Percentiles rank a stretch among this genome's conserved stretches.
phyloP scores from a whole-genome alignment of 2,113 vertebrate species.

The Hiodon tergisus region DNA sequence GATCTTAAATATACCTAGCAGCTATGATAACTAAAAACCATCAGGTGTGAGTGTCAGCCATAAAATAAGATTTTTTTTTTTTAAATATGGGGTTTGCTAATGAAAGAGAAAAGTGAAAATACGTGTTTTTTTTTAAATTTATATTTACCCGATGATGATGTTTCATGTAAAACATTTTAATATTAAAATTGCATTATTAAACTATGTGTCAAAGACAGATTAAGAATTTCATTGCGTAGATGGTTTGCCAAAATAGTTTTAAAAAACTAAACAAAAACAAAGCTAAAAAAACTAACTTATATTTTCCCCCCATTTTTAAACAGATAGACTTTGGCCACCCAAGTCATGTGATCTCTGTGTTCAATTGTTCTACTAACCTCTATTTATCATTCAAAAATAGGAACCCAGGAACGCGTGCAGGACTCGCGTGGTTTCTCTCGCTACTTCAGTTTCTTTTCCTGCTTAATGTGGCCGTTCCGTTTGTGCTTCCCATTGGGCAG shows the following conservation, averaged over 20 bases:
- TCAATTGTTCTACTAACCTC: not conserved
- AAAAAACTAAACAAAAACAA: not conserved
- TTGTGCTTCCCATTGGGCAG: slow-evolving; percentile 86
- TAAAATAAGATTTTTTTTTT: not conserved
- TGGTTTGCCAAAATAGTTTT: slow-evolving; percentile 18
- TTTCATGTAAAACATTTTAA: slow-evolving; percentile 22
- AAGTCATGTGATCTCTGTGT: not conserved
- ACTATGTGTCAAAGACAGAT: slow-evolving; percentile 20
- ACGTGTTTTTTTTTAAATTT: slow-evolving; percentile 17
- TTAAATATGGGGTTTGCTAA: not conserved
- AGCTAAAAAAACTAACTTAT: not conserved
- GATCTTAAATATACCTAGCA: not conserved
- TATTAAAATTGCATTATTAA: slow-evolving; percentile 20
- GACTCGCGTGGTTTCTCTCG: not conserved
- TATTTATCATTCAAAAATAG: slow-evolving; percentile 3
- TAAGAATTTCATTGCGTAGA: slow-evolving; percentile 16
- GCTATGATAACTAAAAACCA: not conserved
- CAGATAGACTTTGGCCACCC: slow-evolving; percentile 18
- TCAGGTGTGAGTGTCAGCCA: not conserved
- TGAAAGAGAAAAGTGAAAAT: slow-evolving; percentile 1
- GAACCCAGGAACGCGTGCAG: slow-evolving; percentile 12
- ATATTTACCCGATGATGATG: slow-evolving; percentile 26
- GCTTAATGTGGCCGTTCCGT: slow-evolving; percentile 83
- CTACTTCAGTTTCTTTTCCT: slow-evolving; percentile 93
- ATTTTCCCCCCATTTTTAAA: not conserved